Evolutionary conservation across 2,888 invertebrate species (phyloP), one percentile per base, ranked within the genome.

Genomic region (Coenonympha arcania): DNA sequence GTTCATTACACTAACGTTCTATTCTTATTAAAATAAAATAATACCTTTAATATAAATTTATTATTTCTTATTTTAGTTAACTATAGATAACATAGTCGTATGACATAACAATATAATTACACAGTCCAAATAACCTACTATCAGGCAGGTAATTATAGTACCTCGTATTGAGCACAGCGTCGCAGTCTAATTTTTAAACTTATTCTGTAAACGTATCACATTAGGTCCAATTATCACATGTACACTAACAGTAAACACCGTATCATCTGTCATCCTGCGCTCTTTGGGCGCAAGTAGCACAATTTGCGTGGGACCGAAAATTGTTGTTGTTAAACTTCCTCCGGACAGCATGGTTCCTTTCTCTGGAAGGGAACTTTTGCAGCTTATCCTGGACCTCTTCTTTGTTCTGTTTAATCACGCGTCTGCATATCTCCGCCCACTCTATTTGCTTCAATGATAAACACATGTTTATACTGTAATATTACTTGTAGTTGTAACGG

Each of bases 281-380:
- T 1, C 75, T 71, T 56, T 73, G 71, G 11, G 79, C 82, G 54
- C 82, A 86, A 50, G 74, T 77, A 56, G 74, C 71, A 52, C 85
- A 85, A 60, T 82, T 80, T 4, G 69, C 78, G 55, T 81, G 79
- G 1, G 83, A 75, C 26, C 76, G 64, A 54, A 74, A 65, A 52
- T 71, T 70, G 56, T 80, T 79, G 59, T 83, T 84, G 54, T 82
- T 86, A 57, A 83, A 87, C 56, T 88, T 88, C 58, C 91, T 87
- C 46, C 91, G 79, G 34, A 92, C 88, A 30, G 91, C 91, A 64
- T 88, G 88, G 70, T 91, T 90, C 58, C 92, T 87, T 65, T 91
- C 91, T 34, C 91, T 85, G 1, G 90, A 90, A 1, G 90, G 91
- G 69, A 91, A 91, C 64, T 90, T 89, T 48, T 91, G 90, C 61